phyloP scores from a whole-genome alignment of 2,888 invertebrate genomes.

The Sthenelais limicola region DNA sequence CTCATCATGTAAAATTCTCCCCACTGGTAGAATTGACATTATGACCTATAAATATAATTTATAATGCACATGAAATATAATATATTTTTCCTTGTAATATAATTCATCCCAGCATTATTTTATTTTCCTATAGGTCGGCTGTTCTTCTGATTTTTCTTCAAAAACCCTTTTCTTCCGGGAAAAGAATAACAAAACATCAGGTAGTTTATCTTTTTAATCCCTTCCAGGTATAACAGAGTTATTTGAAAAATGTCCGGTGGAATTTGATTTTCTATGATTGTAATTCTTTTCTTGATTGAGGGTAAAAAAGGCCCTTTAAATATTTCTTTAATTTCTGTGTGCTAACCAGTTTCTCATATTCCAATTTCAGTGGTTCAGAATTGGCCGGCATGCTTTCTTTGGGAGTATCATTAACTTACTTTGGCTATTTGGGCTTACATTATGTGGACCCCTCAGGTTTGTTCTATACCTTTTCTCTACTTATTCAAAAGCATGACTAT shows the following conservation, averaged over 20 bases:
- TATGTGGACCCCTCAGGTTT: conserved; percentile 75
- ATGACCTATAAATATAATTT: conserved; percentile 4
- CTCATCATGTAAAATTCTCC: too few species aligned
- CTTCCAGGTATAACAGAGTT: background rate
- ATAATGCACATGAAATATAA: background rate
- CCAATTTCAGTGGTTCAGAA: conserved; percentile 68
- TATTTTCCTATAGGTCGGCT: conserved; percentile 66
- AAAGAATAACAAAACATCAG: conserved; percentile 68
- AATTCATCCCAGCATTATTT: background rate
- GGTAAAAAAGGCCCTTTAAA: background rate
- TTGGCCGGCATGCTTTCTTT: conserved; percentile 70
- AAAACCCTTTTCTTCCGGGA: conserved; percentile 73
- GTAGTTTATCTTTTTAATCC: conserved; percentile 49
- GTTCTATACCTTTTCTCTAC: too few species aligned
- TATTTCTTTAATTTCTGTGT: background rate
- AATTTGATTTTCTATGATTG: too few species aligned
- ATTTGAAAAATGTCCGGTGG: background rate
- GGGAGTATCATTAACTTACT: conserved; percentile 72
- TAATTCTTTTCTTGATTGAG: too few species aligned
- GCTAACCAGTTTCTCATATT: background rate
- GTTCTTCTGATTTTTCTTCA: conserved; percentile 73
- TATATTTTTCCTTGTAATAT: background rate
- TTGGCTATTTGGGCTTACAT: conserved; percentile 75
- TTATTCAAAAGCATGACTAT: too few species aligned
- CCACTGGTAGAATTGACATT: too few species aligned